phyloP scores from a whole-genome alignment of 2,888 invertebrate genomes.

The Ormyrus thymus region DNA sequence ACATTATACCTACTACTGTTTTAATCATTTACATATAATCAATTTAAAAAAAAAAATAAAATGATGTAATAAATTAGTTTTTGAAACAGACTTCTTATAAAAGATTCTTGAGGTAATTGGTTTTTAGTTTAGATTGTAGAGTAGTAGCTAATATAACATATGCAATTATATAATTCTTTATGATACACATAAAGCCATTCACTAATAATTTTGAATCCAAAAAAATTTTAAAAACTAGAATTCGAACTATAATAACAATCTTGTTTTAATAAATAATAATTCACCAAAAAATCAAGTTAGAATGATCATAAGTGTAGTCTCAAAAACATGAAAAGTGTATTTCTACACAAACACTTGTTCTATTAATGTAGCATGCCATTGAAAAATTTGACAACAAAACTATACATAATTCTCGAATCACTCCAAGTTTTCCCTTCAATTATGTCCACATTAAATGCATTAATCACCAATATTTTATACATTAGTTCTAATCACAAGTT shows the following conservation, averaged over 20 bases:
- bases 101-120: too few species aligned
- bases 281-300: slow-evolving; percentile 1
- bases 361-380: slow-evolving; percentile 14
- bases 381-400: slow-evolving; percentile 31
- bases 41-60: slow-evolving; percentile 14
- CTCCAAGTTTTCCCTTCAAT: slow-evolving; percentile 12
- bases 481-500: neutral
- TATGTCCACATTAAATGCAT: slow-evolving; percentile 38
- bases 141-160: too few species aligned
- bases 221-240: too few species aligned
- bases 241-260: too few species aligned
- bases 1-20: neutral
- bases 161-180: too few species aligned
- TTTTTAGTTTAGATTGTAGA: too few species aligned
- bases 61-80: neutral
- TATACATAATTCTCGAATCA: slow-evolving; percentile 19
- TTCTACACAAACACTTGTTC: neutral
- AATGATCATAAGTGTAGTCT: neutral
- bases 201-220: too few species aligned
- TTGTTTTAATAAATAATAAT: too few species aligned
- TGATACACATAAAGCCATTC: too few species aligned
- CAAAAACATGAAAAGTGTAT: neutral
- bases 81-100: too few species aligned
- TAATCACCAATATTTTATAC: slow-evolving; percentile 30
- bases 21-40: neutral